Conservation (phyloP, 2,797 vertebrate genomes). For the Poeciliopsis infans region DNA sequence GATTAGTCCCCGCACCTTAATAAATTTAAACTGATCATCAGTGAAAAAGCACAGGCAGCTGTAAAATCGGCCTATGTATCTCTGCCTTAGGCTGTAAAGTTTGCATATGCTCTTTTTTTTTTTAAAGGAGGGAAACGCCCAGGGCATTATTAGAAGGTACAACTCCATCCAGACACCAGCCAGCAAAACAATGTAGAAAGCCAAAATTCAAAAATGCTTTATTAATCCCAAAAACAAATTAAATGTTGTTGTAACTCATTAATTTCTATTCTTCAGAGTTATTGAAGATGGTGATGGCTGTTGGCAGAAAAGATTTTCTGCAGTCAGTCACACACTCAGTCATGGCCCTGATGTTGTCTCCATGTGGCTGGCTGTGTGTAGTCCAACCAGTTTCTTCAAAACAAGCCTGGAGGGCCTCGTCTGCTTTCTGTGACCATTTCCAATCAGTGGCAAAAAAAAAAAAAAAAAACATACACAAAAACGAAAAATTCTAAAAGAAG, state of each 20-base stretch:
- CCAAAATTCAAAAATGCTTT: background rate
- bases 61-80: background rate
- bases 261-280: too few relatives aligned
- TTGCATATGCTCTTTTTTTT: background rate
- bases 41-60: background rate
- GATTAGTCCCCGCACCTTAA: background rate
- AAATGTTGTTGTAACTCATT: too few relatives aligned
- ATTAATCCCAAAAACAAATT: too few relatives aligned
- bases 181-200: background rate
- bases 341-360: too few relatives aligned
- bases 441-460: background rate
- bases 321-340: too few relatives aligned
- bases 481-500: background rate
- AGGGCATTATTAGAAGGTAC: background rate
- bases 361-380: too few relatives aligned
- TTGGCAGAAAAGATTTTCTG: too few relatives aligned
- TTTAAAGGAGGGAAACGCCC: background rate
- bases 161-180: background rate
- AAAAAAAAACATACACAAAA: background rate
- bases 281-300: too few relatives aligned
- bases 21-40: slow-evolving; percentile 16
- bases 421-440: too few relatives aligned
- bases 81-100: background rate
- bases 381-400: too few relatives aligned
- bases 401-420: too few relatives aligned